Percentiles rank a stretch among this genome's conserved stretches.
Conservation (phyloP, 64 coral and sea anemone genomes). For the Pocillopora verrucosa region DNA sequence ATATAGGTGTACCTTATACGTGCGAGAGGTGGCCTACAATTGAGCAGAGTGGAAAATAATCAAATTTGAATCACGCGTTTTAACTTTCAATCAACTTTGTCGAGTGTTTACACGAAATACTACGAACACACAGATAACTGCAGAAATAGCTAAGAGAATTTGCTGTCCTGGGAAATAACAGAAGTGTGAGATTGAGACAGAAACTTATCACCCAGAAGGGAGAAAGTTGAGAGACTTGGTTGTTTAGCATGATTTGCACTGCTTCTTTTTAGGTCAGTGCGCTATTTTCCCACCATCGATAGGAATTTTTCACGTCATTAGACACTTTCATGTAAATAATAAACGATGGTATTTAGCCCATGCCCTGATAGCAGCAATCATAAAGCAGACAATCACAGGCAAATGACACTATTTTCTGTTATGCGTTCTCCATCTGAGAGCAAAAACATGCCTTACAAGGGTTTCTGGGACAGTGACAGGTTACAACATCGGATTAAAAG, state of each 20-base stretch:
- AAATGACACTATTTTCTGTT: background rate
- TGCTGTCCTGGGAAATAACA: too few relatives aligned
- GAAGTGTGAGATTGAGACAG: too few relatives aligned
- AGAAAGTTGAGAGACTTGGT: too few relatives aligned
- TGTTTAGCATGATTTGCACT: too few relatives aligned
- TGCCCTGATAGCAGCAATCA: background rate
- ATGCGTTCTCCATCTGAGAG: background rate
- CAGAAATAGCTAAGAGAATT: background rate
- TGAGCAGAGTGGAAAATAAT: background rate
- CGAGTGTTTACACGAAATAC: background rate
- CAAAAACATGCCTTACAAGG: background rate
- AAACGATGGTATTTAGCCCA: conserved; percentile 10
- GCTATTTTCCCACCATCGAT: too few relatives aligned
- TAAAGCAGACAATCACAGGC: background rate
- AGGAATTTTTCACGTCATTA: background rate
- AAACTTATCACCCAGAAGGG: too few relatives aligned
- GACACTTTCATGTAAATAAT: background rate
- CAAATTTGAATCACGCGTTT: background rate
- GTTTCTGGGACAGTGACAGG: background rate
- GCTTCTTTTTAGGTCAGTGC: too few relatives aligned
- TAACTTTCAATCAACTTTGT: background rate
- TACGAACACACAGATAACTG: background rate
- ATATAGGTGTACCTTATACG: background rate
- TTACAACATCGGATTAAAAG: background rate
- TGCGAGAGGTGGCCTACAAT: background rate